Conservation (phyloP, 2,113 vertebrate genomes). For the Zosterops borbonicus region DNA sequence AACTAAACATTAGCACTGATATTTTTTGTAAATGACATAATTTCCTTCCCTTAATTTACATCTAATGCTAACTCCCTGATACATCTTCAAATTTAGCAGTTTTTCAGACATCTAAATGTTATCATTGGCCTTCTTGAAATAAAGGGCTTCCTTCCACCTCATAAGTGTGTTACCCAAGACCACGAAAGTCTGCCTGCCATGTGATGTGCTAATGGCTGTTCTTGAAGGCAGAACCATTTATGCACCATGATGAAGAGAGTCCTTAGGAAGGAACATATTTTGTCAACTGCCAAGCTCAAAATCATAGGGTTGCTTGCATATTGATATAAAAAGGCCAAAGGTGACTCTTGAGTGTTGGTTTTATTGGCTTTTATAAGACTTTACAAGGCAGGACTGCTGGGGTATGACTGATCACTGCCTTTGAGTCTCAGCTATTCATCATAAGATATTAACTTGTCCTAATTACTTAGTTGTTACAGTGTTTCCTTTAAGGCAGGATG, state of each 20-base stretch:
- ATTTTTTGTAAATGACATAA: background rate
- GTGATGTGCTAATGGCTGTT: background rate
- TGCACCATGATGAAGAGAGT: background rate
- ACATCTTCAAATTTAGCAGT: background rate
- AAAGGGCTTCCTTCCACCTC: background rate
- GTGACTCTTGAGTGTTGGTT: background rate
- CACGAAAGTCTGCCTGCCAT: background rate
- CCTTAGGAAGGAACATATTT: background rate
- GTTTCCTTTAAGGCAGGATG: background rate
- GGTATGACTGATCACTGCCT: background rate
- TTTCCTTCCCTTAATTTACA: background rate
- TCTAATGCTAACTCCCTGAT: background rate
- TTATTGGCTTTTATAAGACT: background rate
- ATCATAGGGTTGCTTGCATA: background rate
- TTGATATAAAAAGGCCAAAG: background rate
- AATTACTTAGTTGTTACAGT: background rate
- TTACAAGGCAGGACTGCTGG: background rate
- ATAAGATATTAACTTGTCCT: background rate
- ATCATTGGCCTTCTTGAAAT: background rate
- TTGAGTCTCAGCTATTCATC: background rate
- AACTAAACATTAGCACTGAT: background rate
- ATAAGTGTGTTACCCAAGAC: background rate
- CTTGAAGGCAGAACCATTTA: background rate
- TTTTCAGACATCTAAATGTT: background rate
- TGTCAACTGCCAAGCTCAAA: background rate